A percentile compares a stretch with the other conserved stretches of the same genome.
Conservation (phyloP, 1,140 invertebrate genomes). For the Oedothorax gibbosus region DNA sequence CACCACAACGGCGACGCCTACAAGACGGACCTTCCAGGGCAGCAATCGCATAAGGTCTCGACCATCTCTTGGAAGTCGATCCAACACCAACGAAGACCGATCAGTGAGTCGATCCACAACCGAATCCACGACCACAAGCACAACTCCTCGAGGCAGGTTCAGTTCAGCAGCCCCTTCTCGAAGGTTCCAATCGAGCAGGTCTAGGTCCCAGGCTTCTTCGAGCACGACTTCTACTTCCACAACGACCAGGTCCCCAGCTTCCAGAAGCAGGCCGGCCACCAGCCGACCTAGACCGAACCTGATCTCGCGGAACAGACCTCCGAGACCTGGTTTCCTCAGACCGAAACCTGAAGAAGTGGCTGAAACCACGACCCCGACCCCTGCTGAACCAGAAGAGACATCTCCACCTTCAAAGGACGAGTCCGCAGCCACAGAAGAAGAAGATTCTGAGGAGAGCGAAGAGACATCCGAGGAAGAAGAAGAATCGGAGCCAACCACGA, state of each 20-base stretch:
- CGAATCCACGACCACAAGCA: neutral
- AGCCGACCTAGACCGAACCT: slow-evolving; percentile 13
- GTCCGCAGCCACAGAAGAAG: neutral
- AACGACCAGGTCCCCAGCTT: neutral
- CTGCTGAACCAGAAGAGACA: slow-evolving; percentile 10
- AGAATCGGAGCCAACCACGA: slow-evolving; percentile 41
- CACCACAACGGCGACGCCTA: neutral
- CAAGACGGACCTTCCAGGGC: slow-evolving; percentile 26
- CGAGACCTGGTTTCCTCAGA: slow-evolving; percentile 36
- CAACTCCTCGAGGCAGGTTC: neutral
- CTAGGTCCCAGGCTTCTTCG: slow-evolving; percentile 5
- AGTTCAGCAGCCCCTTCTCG: neutral
- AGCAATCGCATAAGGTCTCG: slow-evolving; percentile 14
- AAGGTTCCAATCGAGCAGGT: slow-evolving; percentile 25
- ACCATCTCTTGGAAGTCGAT: neutral
- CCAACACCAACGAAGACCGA: neutral
- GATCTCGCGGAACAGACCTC: slow-evolving; percentile 14
- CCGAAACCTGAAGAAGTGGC: slow-evolving; percentile 29
- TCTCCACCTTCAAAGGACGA: slow-evolving; percentile 4
- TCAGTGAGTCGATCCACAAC: no score
- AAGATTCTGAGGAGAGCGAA: neutral
- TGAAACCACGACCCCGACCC: slow-evolving; percentile 19
- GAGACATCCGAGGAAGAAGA: slow-evolving; percentile 12
- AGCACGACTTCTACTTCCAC: neutral
- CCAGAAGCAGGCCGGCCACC: neutral